These are phyloP conservation scores for Luffia ferchaultella DNA, from an alignment of 2,888 invertebrate species.

Conservation along the genomic window DNA sequence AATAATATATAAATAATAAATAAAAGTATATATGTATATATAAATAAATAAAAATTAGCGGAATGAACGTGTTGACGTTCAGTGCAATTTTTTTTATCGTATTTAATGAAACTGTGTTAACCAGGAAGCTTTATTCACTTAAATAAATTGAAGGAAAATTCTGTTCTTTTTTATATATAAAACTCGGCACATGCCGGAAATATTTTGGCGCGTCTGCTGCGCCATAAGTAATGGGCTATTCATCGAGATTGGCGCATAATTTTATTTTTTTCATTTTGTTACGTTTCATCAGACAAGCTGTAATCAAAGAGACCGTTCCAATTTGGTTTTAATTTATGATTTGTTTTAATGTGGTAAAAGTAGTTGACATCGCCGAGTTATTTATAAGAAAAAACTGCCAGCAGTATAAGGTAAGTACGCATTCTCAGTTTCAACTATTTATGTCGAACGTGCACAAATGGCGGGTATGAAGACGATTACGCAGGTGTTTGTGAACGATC, in stretches of 20 bases:
- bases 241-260: not conserved
- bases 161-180: not conserved
- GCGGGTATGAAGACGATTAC: no score
- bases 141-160: not conserved
- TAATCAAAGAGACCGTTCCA: not conserved
- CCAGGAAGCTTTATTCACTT: no score
- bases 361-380: not conserved
- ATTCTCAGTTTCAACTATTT: no score
- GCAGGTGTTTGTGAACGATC: no score
- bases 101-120: no score
- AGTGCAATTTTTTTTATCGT: no score
- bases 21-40: no score
- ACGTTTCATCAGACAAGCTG: not conserved
- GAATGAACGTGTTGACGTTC: no score
- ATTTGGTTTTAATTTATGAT: not conserved
- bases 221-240: not conserved
- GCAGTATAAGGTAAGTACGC: no score
- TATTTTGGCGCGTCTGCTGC: not conserved
- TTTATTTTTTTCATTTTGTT: not conserved
- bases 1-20: no score
- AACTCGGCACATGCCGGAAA: not conserved
- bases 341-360: not conserved
- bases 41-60: no score
- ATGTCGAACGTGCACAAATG: no score
- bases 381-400: not conserved